phyloP scores from a whole-genome alignment of 2,797 vertebrate species.

The Rhincodon typus region DNA sequence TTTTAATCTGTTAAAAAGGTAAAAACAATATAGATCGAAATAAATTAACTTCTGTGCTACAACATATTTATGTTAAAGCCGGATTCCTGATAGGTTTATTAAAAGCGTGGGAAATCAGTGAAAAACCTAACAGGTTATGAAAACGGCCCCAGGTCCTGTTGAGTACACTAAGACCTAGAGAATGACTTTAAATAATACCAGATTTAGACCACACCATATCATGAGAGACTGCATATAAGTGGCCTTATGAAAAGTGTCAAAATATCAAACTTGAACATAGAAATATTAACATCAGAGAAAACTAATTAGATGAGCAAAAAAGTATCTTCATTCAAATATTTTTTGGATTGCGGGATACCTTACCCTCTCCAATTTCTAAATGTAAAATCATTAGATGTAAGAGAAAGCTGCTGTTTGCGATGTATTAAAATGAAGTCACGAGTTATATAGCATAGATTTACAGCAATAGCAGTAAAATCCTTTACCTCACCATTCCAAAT shows the following conservation, averaged over 20 bases:
- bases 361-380: not conserved
- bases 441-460: not conserved
- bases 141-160: conserved; percentile 20
- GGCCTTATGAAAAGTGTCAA: conserved; percentile 29
- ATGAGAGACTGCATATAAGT: conserved; percentile 17
- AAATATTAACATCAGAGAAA: conserved; percentile 1
- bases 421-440: not conserved
- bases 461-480: not conserved
- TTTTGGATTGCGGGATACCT: no score
- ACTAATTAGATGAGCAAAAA: not conserved
- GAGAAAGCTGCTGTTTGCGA: not conserved
- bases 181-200: conserved; percentile 32
- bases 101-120: conserved; percentile 23
- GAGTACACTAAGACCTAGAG: conserved; percentile 26
- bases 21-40: not conserved
- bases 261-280: conserved; percentile 20
- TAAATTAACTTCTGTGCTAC: not conserved
- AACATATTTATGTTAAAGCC: conserved; percentile 23
- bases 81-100: conserved; percentile 20
- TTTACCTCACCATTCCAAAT: not conserved
- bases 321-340: no score
- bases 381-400: not conserved
- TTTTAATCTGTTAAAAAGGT: conserved; percentile 26
- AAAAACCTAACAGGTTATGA: conserved; percentile 27
- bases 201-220: conserved; percentile 25